Evolutionary conservation across 92 coral and sea anemone species (phyloP).

Genomic region (Epizoanthus rinbou): DNA sequence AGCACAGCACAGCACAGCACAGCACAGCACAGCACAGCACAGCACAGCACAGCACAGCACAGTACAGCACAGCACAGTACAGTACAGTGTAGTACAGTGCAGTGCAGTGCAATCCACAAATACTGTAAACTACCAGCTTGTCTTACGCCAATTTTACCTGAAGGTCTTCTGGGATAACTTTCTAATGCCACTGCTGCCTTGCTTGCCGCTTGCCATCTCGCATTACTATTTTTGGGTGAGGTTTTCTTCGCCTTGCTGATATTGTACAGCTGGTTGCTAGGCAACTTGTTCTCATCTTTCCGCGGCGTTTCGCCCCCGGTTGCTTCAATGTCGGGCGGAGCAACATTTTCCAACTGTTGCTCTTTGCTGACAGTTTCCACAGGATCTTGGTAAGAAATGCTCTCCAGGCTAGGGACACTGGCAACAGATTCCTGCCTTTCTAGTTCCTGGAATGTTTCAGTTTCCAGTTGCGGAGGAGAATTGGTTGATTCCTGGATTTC

Average conservation of each 20-base stretch:
- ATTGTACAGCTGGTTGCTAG: neutral
- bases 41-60: too few species aligned
- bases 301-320: neutral
- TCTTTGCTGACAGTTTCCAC: neutral
- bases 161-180: neutral
- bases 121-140: neutral
- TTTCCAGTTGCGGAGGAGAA: neutral
- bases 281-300: neutral
- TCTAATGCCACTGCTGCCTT: neutral
- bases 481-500: neutral
- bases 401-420: neutral
- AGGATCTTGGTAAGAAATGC: neutral
- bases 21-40: too few species aligned
- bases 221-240: neutral
- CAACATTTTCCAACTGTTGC: neutral
- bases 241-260: neutral
- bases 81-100: too few species aligned
- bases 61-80: too few species aligned
- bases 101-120: neutral
- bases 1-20: too few species aligned
- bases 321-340: neutral
- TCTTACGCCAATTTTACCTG: neutral
- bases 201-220: constrained; percentile 13
- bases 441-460: neutral
- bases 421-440: neutral